phyloP scores from a whole-genome alignment of 2,888 invertebrate genomes.

The Cryptocheilus praepositus region DNA sequence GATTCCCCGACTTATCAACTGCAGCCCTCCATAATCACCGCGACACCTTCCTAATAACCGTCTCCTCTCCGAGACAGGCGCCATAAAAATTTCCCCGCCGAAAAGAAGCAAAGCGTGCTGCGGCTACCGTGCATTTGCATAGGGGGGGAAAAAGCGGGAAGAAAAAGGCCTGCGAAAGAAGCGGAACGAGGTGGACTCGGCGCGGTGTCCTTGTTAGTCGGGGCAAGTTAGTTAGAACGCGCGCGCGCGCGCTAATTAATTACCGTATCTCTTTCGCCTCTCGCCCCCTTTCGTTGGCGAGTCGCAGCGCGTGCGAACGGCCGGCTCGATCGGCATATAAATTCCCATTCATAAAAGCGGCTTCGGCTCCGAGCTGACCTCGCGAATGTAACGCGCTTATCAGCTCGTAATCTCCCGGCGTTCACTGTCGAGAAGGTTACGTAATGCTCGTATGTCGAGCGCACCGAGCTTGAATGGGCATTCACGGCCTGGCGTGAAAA shows the following conservation, averaged over 20 bases:
- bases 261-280: slow-evolving; percentile 22
- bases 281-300: slow-evolving; percentile 15
- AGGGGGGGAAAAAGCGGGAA: no score
- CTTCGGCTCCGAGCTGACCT: slow-evolving; percentile 44
- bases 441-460: slow-evolving; percentile 36
- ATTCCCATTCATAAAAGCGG: slow-evolving; percentile 64
- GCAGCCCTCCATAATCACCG: no score
- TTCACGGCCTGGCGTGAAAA: slow-evolving; percentile 28
- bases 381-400: slow-evolving; percentile 63
- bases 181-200: slow-evolving; percentile 1
- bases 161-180: no score
- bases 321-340: slow-evolving; percentile 45
- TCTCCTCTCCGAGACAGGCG: no score
- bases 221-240: not conserved
- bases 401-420: slow-evolving; percentile 60
- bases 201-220: slow-evolving; percentile 4
- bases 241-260: slow-evolving; percentile 33
- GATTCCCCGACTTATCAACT: no score
- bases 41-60: no score
- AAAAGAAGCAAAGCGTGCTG: no score
- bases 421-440: slow-evolving; percentile 41
- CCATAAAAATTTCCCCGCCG: no score
- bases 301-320: slow-evolving; percentile 14
- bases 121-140: no score
- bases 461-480: slow-evolving; percentile 45